Evolutionary conservation across 2,888 invertebrate genomes (phyloP).

Genomic region (Trissolcus japonicus): DNA sequence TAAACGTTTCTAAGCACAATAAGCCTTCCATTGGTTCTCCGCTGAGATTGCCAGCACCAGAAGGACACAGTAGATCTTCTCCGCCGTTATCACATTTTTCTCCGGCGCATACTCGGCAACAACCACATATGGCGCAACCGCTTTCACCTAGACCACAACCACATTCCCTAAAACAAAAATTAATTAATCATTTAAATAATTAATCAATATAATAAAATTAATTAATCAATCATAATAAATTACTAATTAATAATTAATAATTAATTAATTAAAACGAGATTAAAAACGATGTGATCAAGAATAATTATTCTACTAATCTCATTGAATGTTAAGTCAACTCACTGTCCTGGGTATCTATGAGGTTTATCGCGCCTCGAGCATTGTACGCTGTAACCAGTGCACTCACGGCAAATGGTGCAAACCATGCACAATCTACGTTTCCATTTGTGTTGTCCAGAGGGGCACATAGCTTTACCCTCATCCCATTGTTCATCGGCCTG

Average conservation of each 20-base stretch:
- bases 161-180: constrained; percentile 82
- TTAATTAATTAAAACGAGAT: no score
- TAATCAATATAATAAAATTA: no score
- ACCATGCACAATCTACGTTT: constrained; percentile 89
- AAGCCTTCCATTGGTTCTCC: constrained; percentile 73
- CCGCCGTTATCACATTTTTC: constrained; percentile 79
- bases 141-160: constrained; percentile 97
- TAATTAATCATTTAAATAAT: no score
- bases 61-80: constrained; percentile 73
- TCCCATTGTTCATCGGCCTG: constrained; percentile 78
- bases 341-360: constrained; percentile 80
- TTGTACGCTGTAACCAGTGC: constrained; percentile 93
- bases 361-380: constrained; percentile 87
- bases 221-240: no score
- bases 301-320: no score
- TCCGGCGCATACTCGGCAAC: constrained; percentile 91
- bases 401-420: constrained; percentile 93
- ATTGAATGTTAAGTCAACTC: no score
- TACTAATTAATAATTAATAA: no score
- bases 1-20: constrained; percentile 77
- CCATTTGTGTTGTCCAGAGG: constrained; percentile 87
- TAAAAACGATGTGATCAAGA: no score
- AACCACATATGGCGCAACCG: constrained; percentile 94
- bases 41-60: constrained; percentile 77
- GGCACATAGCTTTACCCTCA: constrained; percentile 80